These are phyloP conservation scores for Callorhinus ursinus DNA, from an alignment of 2,113 vertebrate species.

Conservation along the genomic window DNA sequence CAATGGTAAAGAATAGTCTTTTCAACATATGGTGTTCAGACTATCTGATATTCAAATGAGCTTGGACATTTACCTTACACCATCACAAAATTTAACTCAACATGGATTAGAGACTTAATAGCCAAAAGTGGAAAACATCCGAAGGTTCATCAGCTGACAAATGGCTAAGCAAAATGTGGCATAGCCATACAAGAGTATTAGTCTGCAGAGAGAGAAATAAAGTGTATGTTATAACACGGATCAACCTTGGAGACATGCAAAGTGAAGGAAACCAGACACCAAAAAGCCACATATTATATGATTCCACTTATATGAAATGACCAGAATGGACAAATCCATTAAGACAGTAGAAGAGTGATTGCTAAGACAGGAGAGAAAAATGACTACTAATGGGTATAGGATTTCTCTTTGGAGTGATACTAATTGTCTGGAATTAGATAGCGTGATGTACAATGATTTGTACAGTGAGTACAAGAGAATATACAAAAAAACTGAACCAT, in stretches of 20 bases:
- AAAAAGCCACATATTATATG: not conserved
- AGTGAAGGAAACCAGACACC: not conserved
- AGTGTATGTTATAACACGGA: not conserved
- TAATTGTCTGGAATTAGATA: conserved; percentile 6
- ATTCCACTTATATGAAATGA: not conserved
- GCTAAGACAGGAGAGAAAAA: not conserved
- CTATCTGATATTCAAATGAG: not conserved
- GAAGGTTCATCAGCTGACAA: not conserved
- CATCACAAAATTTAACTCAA: not conserved
- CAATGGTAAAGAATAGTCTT: not conserved
- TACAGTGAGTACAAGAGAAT: not conserved
- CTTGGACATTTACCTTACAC: not conserved
- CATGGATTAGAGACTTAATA: not conserved
- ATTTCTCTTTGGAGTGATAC: not conserved
- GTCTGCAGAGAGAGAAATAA: not conserved
- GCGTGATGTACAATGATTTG: not conserved
- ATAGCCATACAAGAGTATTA: not conserved
- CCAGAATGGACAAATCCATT: not conserved
- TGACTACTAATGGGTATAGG: not conserved
- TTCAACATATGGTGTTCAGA: not conserved
- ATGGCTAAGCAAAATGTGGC: not conserved
- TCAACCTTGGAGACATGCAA: not conserved
- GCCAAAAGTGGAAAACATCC: not conserved
- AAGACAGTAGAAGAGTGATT: not conserved
- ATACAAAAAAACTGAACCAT: not conserved